Base-by-base conservation (phyloP, 2,888 invertebrate species). In the Malthinus seriepunctatus region DNA sequence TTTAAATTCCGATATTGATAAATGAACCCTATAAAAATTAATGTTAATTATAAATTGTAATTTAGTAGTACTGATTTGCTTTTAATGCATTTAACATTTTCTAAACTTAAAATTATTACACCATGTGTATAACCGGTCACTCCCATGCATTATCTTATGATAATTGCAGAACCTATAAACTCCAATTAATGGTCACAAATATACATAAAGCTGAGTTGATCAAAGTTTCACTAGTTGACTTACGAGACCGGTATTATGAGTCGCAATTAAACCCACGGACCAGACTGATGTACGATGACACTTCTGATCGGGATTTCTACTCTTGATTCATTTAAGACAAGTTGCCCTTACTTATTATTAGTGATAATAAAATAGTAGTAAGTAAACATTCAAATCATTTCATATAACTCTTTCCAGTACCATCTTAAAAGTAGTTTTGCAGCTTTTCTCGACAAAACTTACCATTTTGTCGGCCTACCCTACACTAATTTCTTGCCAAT, bases 161-260 rank as follows among this genome's bases (percentile, higher is more conserved):
- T 77, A 77, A 78, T 77, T 78, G 76, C 77, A 71, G 71, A 72
- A 73, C 76, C 77, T 76, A 78, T 78, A 78, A 78, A 78, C 77
- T 77, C 76, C 76, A 77, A 78, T 78, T 78, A 78, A 78, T 78
- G 78, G 76, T 74, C 67, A 73, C 75, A 73, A 76, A 76, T 76
- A 76, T 76, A 76, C 76, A 76, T 77, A 76, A 76, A 76, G 76
- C 76, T 74, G 23, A 23, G 23, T 23, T 23, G 77, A 75, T 76
- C 76, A 77, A 76, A 76, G 76, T 77, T 75, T 76, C 75, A 72
- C 76, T 72, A 70, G 71, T 65, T 76, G 76, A 77, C 71, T 77
- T 77, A 76, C 69, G 68, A 63, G 69, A 64, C 72, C 74, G 73
- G 74, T 72, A 73, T 73, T 71, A 72, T 73, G 70, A 73, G 72